Base-by-base conservation (phyloP, 2,888 invertebrate genomes). In the Dysmachus trigonus region DNA sequence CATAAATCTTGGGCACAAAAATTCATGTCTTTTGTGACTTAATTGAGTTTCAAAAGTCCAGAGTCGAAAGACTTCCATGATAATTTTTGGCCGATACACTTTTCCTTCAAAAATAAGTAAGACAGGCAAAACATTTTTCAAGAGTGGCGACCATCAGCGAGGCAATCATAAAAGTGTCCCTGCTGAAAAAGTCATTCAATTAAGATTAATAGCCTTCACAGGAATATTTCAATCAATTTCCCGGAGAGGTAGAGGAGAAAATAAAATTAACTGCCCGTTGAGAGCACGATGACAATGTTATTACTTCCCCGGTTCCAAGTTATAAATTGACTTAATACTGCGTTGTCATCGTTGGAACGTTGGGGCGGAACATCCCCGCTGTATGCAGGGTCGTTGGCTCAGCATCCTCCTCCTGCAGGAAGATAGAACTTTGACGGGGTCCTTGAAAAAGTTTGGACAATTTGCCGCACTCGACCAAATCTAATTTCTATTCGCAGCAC, bases 201-300 rank as follows among this genome's bases (percentile, higher is more conserved):
- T 88, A 88, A 88, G 88, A 88, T 88, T 87, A 88, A 88, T 88
- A 86, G 87, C 87, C 88, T 88, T 88, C 87, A 83, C 86, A 87
- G 87, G 88, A 88, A 87, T 88, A 88, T 88, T 88, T 88, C 88
- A 88, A 88, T 88, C 88, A 88, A 88, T 87, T 87, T 87, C 86
- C 73, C 27, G 85, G 72, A 38, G 73, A 10, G 47, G 38, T 51
- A 35, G 82, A n/a, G 72, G 71, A 18, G 31, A 51, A 86, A 87
- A 84, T 62, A 84, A 51, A 76, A 85, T 85, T 82, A 85, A 62
- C 73, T 51, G 35, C 53, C 85, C 22, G 47, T 74, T 83, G 22
- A 74, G 71, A 82, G 79, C 51, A 74, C 72, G 35, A 77, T 71
- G 71, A 77, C 77, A 77, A 38, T 41, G 77, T 77, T 41, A 77